Conservation (phyloP, 2,113 vertebrate species). For the Passer domesticus region DNA sequence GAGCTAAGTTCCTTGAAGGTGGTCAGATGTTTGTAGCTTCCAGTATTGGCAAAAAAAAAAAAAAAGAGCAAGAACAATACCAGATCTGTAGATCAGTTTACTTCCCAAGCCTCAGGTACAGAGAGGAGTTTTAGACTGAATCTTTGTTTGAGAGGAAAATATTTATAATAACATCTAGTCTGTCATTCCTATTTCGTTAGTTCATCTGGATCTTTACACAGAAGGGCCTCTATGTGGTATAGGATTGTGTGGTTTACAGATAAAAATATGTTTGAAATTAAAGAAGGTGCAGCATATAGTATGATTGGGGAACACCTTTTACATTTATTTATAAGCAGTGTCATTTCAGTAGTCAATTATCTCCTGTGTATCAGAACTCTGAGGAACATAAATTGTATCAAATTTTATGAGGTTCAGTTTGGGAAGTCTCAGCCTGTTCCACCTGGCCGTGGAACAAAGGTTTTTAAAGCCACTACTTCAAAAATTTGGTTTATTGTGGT, state of each 20-base stretch:
- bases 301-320: not conserved
- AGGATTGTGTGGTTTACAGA: not conserved
- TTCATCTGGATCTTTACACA: not conserved
- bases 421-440: not conserved
- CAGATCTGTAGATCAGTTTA: not conserved
- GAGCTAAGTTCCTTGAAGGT: not conserved
- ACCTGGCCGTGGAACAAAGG: not conserved
- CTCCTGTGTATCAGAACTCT: not conserved
- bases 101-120: not conserved
- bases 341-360: not conserved
- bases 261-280: not conserved
- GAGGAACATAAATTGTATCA: rapidly evolving
- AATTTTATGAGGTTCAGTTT: not conserved
- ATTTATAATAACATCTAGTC: not conserved
- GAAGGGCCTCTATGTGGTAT: not conserved
- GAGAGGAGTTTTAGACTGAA: not conserved
- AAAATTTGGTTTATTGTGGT: not conserved
- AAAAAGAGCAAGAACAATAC: not conserved
- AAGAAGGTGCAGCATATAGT: not conserved
- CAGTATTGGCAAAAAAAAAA: not conserved
- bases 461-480: not conserved
- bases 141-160: not conserved
- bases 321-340: not conserved
- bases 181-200: not conserved
- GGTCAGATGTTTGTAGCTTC: not conserved